phyloP scores from a whole-genome alignment of 2,797 vertebrate genomes.

The Dendrocincla fuliginosa region DNA sequence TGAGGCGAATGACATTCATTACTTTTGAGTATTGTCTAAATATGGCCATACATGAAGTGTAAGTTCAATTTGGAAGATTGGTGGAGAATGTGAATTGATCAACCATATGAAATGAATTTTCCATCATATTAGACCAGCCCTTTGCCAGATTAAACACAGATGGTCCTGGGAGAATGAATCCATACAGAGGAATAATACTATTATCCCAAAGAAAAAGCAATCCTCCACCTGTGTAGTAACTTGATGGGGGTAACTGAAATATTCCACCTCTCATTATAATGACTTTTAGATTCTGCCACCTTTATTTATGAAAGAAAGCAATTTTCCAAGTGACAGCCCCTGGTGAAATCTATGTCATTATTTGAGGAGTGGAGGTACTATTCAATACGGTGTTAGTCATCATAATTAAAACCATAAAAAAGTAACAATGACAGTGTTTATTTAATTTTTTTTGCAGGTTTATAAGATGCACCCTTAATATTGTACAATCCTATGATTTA shows the following conservation, averaged over 20 bases:
- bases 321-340: background rate
- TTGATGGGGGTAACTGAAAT: background rate
- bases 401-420: background rate
- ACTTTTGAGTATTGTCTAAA: background rate
- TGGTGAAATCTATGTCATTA: background rate
- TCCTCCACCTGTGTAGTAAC: background rate
- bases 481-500: background rate
- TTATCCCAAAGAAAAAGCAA: background rate
- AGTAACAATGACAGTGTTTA: background rate
- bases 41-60: background rate
- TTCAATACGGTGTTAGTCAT: background rate
- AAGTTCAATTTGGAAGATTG: background rate
- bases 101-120: constrained; percentile 42
- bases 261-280: background rate
- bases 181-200: background rate
- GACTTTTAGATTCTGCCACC: background rate
- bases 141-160: constrained; percentile 52
- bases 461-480: background rate
- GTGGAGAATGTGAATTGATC: background rate
- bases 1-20: background rate
- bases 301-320: background rate
- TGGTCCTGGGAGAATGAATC: constrained; percentile 10
- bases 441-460: background rate
- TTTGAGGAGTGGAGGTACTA: background rate
- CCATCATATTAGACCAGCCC: background rate